Conservation (phyloP, 2,113 vertebrate species). For the Callospermophilus lateralis region DNA sequence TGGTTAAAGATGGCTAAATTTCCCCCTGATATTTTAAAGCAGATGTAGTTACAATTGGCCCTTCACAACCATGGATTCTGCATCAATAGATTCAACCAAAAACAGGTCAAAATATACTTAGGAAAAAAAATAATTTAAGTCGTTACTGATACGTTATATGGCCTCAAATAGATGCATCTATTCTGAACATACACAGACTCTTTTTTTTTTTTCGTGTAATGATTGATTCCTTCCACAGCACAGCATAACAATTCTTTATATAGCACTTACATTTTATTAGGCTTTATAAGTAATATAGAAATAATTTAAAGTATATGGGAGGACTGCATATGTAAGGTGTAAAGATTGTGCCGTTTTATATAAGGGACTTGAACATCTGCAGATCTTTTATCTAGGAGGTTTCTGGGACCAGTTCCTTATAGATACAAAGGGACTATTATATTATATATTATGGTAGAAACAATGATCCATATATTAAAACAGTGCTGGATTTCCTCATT, state of each 20-base stretch:
- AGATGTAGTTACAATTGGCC: not conserved
- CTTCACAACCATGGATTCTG: not conserved
- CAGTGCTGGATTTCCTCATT: not conserved
- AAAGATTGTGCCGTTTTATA: not conserved
- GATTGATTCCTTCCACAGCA: not conserved
- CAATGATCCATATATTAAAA: not conserved
- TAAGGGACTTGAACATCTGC: not conserved
- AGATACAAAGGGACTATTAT: too few species aligned
- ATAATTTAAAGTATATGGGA: not conserved
- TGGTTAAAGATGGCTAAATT: not conserved
- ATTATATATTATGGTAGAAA: not conserved
- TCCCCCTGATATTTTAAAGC: not conserved
- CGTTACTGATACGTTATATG: not conserved
- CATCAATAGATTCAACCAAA: not conserved
- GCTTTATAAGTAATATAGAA: not conserved
- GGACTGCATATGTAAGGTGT: not conserved
- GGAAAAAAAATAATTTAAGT: not conserved
- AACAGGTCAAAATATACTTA: not conserved
- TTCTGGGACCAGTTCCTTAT: too few species aligned
- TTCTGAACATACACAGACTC: not conserved
- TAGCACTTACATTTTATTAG: not conserved
- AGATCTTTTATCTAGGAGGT: not conserved
- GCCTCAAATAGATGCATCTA: too few species aligned
- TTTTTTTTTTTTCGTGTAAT: not conserved
- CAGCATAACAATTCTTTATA: not conserved